phyloP scores from a whole-genome alignment of 2,888 invertebrate species.

The Syritta pipiens region DNA sequence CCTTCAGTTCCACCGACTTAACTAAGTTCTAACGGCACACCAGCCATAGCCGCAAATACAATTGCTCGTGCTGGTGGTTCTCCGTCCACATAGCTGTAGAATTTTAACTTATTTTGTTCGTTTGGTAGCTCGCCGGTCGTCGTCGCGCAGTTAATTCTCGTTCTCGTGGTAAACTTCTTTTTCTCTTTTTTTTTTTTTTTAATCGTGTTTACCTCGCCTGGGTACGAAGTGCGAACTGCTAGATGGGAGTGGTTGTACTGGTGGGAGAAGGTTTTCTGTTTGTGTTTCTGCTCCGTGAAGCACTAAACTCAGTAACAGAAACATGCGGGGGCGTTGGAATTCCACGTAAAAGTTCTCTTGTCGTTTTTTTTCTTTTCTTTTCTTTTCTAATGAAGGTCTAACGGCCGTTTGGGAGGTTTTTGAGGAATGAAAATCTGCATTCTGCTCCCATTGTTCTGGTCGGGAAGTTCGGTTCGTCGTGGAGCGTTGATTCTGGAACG shows the following conservation, averaged over 20 bases:
- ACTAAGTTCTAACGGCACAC: slow-evolving; percentile 44
- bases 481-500: slow-evolving; percentile 42
- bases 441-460: slow-evolving; percentile 40
- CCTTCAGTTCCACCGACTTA: slow-evolving; percentile 9
- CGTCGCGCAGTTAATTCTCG: slow-evolving; percentile 37
- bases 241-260: slow-evolving; percentile 42
- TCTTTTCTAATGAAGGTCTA: slow-evolving; percentile 36
- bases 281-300: slow-evolving; percentile 32
- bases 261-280: slow-evolving; percentile 17
- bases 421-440: too few relatives aligned
- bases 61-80: slow-evolving; percentile 2
- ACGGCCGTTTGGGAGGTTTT: slow-evolving; percentile 32
- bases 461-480: slow-evolving; percentile 32
- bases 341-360: background rate
- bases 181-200: background rate
- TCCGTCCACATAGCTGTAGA: background rate
- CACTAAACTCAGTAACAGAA: slow-evolving; percentile 9
- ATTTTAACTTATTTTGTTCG: slow-evolving; percentile 23
- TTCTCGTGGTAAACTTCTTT: slow-evolving; percentile 20
- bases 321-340: background rate
- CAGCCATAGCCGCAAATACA: background rate
- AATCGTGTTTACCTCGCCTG: slow-evolving; percentile 58
- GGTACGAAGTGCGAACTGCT: slow-evolving; percentile 21
- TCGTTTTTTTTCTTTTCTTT: slow-evolving; percentile 8
- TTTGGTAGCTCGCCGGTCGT: slow-evolving; percentile 6